Base-by-base conservation (phyloP, 2,113 vertebrate genomes). In the Psophia crepitans region DNA sequence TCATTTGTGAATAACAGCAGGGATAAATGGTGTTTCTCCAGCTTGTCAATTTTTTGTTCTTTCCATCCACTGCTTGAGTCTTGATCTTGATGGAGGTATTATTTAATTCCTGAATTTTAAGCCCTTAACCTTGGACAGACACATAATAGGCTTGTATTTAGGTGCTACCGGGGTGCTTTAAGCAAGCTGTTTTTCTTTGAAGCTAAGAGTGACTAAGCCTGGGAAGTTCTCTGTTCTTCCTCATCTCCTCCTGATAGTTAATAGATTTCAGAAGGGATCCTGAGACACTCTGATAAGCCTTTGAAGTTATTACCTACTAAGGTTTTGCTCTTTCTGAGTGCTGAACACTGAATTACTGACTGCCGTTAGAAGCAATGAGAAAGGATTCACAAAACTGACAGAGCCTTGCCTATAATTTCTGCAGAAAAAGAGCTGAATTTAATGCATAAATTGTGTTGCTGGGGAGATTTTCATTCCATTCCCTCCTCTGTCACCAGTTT, bases 381-480 rank as follows among this genome's bases (percentile, higher is more conserved):
- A 93, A 68, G 49, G 70, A 41, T 44, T 93, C 89, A 70, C 53
- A 87, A 89, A 93, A 61, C 65, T 0, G 0, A 54, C 57, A 76
- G 44, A 92, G 61, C 58, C 44, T 65, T 79, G 53, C 53, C 80
- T 95, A 20, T 90, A 82, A 94, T 89, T 95, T 97, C 69, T 80
- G 65, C 41, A 73, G 81, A 66, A 82, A 93, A 87, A 63, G 26
- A 92, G 57, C 53, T 90, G 60, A 74, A 64, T 69, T 56, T 93
- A 96, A 81, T 83, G 93, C 87, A 35, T 82, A 95, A 95, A 91
- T 95, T 87, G 86, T 82, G 89, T 93, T 96, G 80, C 86, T 84
- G 84, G 57, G 94, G 86, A 63, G 92, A 85, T 65, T 96, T 97
- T 93, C 89, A 65, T 87, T 91, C 69, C 73, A 11, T 87, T 96